Base-by-base conservation (phyloP, 2,113 vertebrate species). In the Elaphurus davidianus region DNA sequence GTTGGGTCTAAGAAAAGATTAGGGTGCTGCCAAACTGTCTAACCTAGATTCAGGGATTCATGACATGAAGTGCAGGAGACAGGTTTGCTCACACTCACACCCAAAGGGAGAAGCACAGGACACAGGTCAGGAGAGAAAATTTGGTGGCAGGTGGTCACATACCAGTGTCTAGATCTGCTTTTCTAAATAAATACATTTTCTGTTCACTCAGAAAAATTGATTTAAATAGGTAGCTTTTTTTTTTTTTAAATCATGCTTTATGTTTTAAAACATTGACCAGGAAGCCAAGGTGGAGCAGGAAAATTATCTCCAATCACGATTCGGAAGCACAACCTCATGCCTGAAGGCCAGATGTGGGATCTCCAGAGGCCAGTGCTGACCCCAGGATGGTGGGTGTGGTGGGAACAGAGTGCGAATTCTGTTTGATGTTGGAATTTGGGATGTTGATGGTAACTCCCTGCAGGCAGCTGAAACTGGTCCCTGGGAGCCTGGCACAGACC, bases 141-240 rank as follows among this genome's bases (percentile, higher is more conserved):
- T 85, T 78, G 54, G 54, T 84, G n/a, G 86, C 45, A n/a, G 17
- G 13, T 17, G 19, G 40, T 86, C 90, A 71, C 36, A 54, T 79
- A 27, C 50, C 79, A 92, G 59, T 67, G 71, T 43, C 94, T 67
- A 36, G 40, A 86, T 45, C 15, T 74, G n/a, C 54, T 74, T 91
- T 64, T 85, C 6, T 45, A 13, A 13, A 62, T 36, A 54, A 23
- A 55, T 83, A 55, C 23, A 25, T 33, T 83, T 36, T 83, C 7
- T 36, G 8, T 54, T 67, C 45, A 50, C 19, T 92, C 36, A 23
- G 64, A 54, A 89, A 88, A 90, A 55, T 36, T 0, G 15, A 52
- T 95, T 95, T 84, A 90, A 90, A 47, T 78, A 57, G 10, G 0
- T 94, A 76, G 55, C 8, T 4, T 83, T 92, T 55, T 92, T 55